Percentiles rank a stretch among this genome's conserved stretches.
Conservation (phyloP, 2,888 invertebrate genomes). For the Himalopsyche tibetana region DNA sequence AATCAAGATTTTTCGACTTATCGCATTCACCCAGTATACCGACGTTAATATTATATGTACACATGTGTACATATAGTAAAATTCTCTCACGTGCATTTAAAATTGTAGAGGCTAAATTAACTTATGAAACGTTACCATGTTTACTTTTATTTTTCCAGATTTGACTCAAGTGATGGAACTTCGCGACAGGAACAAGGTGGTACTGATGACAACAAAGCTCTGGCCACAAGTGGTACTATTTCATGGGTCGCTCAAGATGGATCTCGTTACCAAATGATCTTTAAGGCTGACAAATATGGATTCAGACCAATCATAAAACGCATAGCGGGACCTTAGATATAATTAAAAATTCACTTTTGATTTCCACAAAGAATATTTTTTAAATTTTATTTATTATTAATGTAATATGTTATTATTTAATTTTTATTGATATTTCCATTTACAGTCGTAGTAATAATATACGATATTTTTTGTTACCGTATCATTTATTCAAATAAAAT, state of each 20-base stretch:
- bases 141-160: conserved; percentile 69
- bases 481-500: no score
- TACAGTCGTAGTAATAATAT: no score
- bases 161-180: conserved; percentile 76
- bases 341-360: background rate
- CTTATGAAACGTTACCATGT: background rate
- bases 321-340: conserved; percentile 53
- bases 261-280: conserved; percentile 75
- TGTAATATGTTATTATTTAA: background rate
- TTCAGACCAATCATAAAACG: conserved; percentile 74
- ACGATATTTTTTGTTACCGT: no score
- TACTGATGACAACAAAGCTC: conserved; percentile 69
- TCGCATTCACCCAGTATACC: no score
- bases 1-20: no score
- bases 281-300: conserved; percentile 76
- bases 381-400: conserved; percentile 8
- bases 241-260: conserved; percentile 75
- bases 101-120: no score
- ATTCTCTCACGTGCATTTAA: no score
- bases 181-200: conserved; percentile 76
- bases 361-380: background rate
- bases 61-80: no score
- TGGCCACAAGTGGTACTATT: conserved; percentile 73
- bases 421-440: no score
- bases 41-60: no score